Base-by-base conservation (phyloP, 2,113 vertebrate species). In the Oreochromis aureus region DNA sequence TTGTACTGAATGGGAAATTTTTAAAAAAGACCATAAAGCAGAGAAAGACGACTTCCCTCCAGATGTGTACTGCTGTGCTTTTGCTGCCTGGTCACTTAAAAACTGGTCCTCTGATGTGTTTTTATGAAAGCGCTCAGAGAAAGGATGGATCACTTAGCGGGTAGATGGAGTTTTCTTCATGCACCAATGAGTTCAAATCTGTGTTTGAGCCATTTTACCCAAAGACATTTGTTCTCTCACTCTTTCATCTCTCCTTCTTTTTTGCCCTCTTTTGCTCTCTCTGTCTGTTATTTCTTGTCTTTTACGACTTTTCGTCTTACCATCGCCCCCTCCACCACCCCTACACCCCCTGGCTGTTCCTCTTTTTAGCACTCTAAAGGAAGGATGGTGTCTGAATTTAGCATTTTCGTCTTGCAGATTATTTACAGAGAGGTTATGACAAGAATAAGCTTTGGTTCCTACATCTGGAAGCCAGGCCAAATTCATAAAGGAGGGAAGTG, bases 61-160 rank as follows among this genome's bases (percentile, higher is more conserved):
- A 59, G 84, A 84, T 78, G 84, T 69, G 18, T 10, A 46, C 84
- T 84, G 54, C 30, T 81, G 73, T 83, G 63, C 32, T 53, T 66
- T 81, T 54, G 15, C 7, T 5, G 63, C 32, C 4, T 55, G 9
- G 46, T 41, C 19, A 53, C 61, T 81, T 61, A 32, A 86, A 90
- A 69, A 12, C 34, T 13, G 6, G 8, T 18, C 46, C 80, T 73
- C 63, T 73, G 54, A 80, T 76, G 85, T 80, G 51, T 87, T 44
- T 18, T 41, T 73, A 9, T 80, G 51, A 46, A 80, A 80, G 58
- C 16, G n/a, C 59, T 27, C 58, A 55, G 71, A 81, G 51, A 83
- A 63, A 86, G 39, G 83, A 82, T 7, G 78, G 84, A 78, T 91
- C 88, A 81, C 92, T 88, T 80, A 87, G 78, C 6, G 53, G 71